Percentiles rank a stretch among this genome's conserved stretches.
Conservation (phyloP, 1,140 invertebrate species). For the Drosophila insularis region DNA sequence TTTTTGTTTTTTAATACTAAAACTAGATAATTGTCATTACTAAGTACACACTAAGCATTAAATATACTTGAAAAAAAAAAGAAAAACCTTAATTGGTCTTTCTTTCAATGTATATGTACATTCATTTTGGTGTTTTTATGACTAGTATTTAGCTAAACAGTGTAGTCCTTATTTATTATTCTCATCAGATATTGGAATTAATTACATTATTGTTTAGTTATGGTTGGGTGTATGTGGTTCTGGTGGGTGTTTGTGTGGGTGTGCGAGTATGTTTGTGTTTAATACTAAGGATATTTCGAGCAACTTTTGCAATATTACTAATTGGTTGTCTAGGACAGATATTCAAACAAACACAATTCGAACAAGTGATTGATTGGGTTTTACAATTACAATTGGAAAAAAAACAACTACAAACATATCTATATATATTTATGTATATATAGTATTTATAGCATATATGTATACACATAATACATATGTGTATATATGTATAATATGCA, state of each 20-base stretch:
- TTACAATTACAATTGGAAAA: background rate
- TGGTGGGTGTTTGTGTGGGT: background rate
- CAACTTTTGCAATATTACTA: conserved; percentile 48
- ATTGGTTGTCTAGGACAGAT: conserved; percentile 2
- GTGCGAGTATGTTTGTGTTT: background rate
- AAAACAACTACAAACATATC: background rate
- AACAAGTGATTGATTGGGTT: conserved; percentile 27
- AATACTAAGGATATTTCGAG: conserved; percentile 23
- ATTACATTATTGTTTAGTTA: conserved; percentile 4
- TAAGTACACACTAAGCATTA: background rate
- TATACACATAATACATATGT: too few species aligned
- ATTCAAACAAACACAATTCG: conserved; percentile 70
- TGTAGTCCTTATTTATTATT: conserved; percentile 1
- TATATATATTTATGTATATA: conserved; percentile 7
- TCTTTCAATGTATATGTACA: background rate
- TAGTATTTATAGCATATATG: background rate
- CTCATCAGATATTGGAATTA: background rate
- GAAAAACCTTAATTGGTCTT: background rate
- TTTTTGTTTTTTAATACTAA: background rate
- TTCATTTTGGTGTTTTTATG: background rate
- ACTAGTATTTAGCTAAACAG: background rate
- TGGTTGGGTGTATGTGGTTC: background rate
- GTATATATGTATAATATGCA: background rate
- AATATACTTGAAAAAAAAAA: background rate
- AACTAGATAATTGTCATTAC: background rate